Percentiles rank a stretch among this genome's conserved stretches.
phyloP scores from a whole-genome alignment of 2,113 vertebrate genomes.

The Limnothrissa miodon region DNA sequence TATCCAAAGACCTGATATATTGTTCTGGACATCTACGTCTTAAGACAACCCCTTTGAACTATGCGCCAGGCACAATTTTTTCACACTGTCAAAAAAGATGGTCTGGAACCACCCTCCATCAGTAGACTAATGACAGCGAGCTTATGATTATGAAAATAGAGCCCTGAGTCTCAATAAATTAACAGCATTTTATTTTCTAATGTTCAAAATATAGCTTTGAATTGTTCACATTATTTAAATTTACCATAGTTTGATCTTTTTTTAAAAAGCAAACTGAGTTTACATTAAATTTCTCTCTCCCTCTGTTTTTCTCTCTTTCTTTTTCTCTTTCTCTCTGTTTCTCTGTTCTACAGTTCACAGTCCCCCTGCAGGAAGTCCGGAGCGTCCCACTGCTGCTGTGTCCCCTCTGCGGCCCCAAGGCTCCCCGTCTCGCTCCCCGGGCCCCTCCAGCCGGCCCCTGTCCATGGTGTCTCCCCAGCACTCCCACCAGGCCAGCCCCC shows the following conservation, averaged over 20 bases:
- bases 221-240: background rate
- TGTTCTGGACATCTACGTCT: no score
- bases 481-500: conserved; percentile 64
- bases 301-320: background rate
- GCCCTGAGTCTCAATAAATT: no score
- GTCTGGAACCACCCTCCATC: no score
- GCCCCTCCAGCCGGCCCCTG: conserved; percentile 76
- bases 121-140: no score
- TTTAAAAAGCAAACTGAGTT: no score
- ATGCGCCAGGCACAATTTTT: no score
- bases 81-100: no score
- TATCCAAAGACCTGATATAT: no score
- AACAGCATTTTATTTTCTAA: background rate
- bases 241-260: no score
- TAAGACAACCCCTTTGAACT: no score
- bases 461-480: conserved; percentile 80
- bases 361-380: conserved; percentile 75
- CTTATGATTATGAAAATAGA: no score
- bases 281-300: background rate
- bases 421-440: conserved; percentile 82
- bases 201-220: background rate
- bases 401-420: conserved; percentile 83
- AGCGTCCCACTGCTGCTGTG: conserved; percentile 80
- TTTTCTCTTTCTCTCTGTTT: background rate
- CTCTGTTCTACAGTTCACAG: conserved; percentile 69